phyloP scores from a whole-genome alignment of 2,888 invertebrate species.

The Cotesia congregata region DNA sequence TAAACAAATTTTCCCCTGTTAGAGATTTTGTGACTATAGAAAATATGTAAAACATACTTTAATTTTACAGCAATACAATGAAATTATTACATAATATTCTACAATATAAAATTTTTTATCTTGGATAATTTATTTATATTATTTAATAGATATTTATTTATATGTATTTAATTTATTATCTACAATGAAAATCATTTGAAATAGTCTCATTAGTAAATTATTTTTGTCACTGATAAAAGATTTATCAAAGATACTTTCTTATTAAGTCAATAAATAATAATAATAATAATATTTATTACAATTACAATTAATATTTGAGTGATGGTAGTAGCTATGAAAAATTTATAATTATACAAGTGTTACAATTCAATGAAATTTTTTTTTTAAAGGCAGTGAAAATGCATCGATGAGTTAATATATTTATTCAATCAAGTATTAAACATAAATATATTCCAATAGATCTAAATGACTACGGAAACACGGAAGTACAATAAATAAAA shows the following conservation, averaged over 20 bases:
- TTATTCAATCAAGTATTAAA: conserved; percentile 9
- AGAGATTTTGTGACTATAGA: no score
- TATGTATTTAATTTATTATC: not conserved
- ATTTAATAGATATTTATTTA: not conserved
- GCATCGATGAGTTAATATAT: not conserved
- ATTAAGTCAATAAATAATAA: not conserved
- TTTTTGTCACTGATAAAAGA: not conserved
- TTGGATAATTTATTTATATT: not conserved
- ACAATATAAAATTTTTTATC: not conserved
- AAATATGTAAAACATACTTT: no score
- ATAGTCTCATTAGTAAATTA: conserved; percentile 16
- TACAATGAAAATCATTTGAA: conserved; percentile 9
- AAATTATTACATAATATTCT: not conserved
- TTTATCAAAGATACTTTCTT: conserved; percentile 7
- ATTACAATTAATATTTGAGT: conserved; percentile 7
- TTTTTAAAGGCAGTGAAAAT: conserved; percentile 11
- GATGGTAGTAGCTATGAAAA: not conserved
- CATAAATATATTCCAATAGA: no score
- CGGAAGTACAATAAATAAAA: not conserved
- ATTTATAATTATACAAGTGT: not conserved
- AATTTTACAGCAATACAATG: not conserved
- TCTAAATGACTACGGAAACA: not conserved
- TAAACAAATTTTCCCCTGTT: no score
- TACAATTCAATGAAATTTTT: not conserved
- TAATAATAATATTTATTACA: not conserved